phyloP scores from a whole-genome alignment of 2,888 invertebrate genomes.

The Drosophila atroscutellata region DNA sequence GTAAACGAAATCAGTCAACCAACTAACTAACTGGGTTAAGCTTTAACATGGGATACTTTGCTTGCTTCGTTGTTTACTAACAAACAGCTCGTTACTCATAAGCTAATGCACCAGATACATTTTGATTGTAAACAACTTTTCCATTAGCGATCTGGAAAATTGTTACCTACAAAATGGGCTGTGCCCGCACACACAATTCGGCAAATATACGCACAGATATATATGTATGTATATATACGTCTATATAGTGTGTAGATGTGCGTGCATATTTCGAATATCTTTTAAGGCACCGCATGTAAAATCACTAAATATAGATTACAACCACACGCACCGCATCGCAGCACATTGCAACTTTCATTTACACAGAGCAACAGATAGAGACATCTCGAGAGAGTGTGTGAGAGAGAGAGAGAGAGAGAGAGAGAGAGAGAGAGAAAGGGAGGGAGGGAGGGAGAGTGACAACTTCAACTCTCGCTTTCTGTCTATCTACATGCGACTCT shows the following conservation, averaged over 20 bases:
- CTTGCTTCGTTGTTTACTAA: conserved; percentile 56
- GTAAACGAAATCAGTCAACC: conserved; percentile 28
- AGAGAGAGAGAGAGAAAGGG: neutral
- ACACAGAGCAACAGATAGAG: conserved; percentile 13
- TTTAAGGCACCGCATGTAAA: conserved; percentile 75
- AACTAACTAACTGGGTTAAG: conserved; percentile 17
- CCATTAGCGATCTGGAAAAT: conserved; percentile 72
- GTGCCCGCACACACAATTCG: conserved; percentile 22
- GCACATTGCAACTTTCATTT: conserved; percentile 78
- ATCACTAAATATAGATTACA: conserved; percentile 82
- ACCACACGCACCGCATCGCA: conserved; percentile 80
- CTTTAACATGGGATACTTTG: conserved; percentile 20
- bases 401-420: neutral
- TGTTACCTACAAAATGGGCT: conserved; percentile 63
- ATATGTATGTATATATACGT: conserved; percentile 1
- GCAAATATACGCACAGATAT: neutral
- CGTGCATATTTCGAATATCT: conserved; percentile 73
- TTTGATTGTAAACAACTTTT: conserved; percentile 41
- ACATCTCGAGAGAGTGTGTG: conserved; percentile 18
- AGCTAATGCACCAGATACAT: conserved; percentile 48
- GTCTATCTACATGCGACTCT: conserved; percentile 41
- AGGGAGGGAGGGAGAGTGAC: conserved; percentile 1
- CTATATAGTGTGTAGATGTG: conserved; percentile 8
- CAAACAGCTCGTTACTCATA: conserved; percentile 52
- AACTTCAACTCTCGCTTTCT: conserved; percentile 15